Evolutionary conservation across 1,140 invertebrate species (phyloP), one percentile per base, ranked within the genome.

Genomic region (Megalonaias nervosa): DNA sequence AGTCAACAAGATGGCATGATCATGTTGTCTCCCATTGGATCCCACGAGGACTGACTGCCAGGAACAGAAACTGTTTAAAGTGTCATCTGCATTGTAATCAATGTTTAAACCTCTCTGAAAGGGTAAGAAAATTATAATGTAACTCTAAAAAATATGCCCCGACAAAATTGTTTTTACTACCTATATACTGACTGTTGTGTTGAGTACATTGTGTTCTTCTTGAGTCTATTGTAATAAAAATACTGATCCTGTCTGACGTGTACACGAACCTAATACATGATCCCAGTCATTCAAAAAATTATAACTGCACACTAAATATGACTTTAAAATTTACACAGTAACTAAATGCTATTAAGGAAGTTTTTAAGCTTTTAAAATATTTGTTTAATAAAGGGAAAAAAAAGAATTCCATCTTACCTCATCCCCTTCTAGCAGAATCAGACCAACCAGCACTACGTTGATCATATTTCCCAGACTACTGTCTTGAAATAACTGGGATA

Each of bases 1-100:
- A 48, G 97, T 98, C 61, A 98, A 93, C 13, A 98, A 92, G 82
- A 98, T 95, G 61, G 96, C 97, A 6, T 97, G 96, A 85, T 98
- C 97, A 88, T 98, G 97, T 86, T 97, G 97, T 11, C 93, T 91
- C 75, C 96, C 95, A 81, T 94, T 93, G 5, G 93, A 92, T 79
- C 96, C 95, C 79, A 94, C 93, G 64, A 95, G 88, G 72, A 93
- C 93, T 77, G 94, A 93, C 89, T 97, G 96, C 94, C 95, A 97
- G 76, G 93, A 93, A 90, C 96, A 97, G 90, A 97, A 97, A 81
- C 94, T 95, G 79, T 94, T 93, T n/a, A 97, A 92, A 6, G 95
- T 96, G 71, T 93, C 91, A 85, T 96, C 95, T 0, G 96, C 95
- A 88, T 96, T 83, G 78, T 88, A 83, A 19, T 78, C 83, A 19